phyloP scores from a whole-genome alignment of 1,140 invertebrate species.

The Dendroctonus valens region DNA sequence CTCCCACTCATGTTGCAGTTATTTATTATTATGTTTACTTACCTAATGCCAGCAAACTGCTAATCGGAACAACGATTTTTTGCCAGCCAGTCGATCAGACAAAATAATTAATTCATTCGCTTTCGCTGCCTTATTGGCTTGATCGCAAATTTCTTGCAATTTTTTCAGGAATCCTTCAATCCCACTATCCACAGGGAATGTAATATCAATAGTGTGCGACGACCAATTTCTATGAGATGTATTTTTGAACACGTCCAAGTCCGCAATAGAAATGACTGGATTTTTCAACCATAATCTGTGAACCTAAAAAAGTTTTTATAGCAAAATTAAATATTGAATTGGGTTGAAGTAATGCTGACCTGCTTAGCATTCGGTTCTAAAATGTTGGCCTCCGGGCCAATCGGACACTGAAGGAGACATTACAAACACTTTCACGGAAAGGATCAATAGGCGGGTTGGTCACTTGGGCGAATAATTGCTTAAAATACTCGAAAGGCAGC shows the following conservation, averaged over 20 bases:
- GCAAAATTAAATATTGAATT: not conserved
- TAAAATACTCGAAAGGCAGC: conserved; percentile 95
- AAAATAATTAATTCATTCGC: conserved; percentile 87
- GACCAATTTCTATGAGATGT: conserved; percentile 90
- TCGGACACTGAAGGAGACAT: conserved; percentile 94
- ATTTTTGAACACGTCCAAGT: conserved; percentile 83
- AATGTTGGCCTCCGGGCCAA: conserved; percentile 93
- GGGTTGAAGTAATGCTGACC: conserved; percentile 31
- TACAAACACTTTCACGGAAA: conserved; percentile 96
- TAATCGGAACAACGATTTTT: conserved; percentile 73
- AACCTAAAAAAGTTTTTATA: conserved; percentile 54
- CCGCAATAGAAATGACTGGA: conserved; percentile 89
- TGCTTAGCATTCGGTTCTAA: conserved; percentile 86
- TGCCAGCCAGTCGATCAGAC: conserved; percentile 74
- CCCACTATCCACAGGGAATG: conserved; percentile 74
- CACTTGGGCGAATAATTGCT: conserved; percentile 99
- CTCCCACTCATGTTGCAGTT: not conserved
- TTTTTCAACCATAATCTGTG: conserved; percentile 91
- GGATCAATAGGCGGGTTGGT: conserved; percentile 99
- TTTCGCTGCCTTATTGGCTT: conserved; percentile 79
- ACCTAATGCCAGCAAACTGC: conserved; percentile 82
- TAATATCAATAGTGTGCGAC: conserved; percentile 88
- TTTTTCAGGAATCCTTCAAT: conserved; percentile 72
- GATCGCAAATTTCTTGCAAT: conserved; percentile 75
- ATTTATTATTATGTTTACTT: conserved; percentile 16